phyloP scores from a whole-genome alignment of 2,888 invertebrate genomes.

The Caenorhabditis becei region DNA sequence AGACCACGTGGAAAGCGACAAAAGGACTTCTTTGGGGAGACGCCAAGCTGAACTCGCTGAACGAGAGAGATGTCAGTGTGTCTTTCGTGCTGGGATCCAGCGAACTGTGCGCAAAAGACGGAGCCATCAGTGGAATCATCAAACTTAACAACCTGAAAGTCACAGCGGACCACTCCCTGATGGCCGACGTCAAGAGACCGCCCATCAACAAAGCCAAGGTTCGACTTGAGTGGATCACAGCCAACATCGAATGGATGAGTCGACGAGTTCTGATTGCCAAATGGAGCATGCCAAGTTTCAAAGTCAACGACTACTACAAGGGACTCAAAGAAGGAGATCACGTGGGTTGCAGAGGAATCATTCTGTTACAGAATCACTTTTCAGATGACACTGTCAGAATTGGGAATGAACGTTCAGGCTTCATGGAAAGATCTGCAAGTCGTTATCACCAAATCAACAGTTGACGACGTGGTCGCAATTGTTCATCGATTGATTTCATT shows the following conservation, averaged over 20 bases:
- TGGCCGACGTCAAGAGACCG: constrained; percentile 62
- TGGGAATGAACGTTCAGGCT: constrained; percentile 65
- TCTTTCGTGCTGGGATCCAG: constrained; percentile 85
- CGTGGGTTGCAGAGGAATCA: constrained; percentile 16
- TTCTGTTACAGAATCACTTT: neutral
- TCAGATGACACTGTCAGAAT: constrained; percentile 31
- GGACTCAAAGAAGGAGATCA: constrained; percentile 39
- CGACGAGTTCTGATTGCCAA: constrained; percentile 92
- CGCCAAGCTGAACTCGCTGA: constrained; percentile 71
- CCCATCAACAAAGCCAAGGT: constrained; percentile 73
- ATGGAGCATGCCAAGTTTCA: constrained; percentile 49
- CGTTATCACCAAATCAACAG: constrained; percentile 96
- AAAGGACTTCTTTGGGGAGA: constrained; percentile 72
- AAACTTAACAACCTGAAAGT: constrained; percentile 80
- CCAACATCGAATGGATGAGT: constrained; percentile 97
- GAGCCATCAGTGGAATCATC: constrained; percentile 96
- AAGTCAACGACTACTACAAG: constrained; percentile 40
- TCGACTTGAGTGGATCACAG: constrained; percentile 77
- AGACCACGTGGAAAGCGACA: constrained; percentile 87
- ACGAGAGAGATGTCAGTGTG: constrained; percentile 70
- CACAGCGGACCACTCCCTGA: constrained; percentile 47
- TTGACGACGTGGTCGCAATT: constrained; percentile 96
- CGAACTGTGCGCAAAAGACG: constrained; percentile 94
- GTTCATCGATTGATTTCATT: constrained; percentile 96
- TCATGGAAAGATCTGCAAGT: constrained; percentile 97